These are phyloP conservation scores for Petrocephalus microphthalmus DNA, from an alignment of 2,113 vertebrate genomes.

Conservation along the genomic window DNA sequence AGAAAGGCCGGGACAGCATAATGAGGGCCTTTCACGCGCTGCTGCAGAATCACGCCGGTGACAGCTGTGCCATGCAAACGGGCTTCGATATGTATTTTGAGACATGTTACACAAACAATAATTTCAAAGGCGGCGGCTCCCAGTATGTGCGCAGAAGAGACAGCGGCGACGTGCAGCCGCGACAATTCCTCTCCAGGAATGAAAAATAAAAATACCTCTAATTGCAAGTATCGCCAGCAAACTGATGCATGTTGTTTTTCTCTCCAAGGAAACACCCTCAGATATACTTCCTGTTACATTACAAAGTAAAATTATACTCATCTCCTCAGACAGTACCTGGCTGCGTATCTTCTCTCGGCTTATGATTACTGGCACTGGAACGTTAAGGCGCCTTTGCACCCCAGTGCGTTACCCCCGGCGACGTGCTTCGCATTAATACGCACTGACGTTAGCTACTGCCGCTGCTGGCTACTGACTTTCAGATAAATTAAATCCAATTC, in stretches of 20 bases:
- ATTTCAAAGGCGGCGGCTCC: neutral
- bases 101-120: neutral
- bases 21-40: neutral
- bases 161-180: neutral
- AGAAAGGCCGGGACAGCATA: neutral
- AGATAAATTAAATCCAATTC: neutral
- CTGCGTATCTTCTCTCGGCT: neutral
- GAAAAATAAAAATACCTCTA: neutral
- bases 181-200: neutral
- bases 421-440: neutral
- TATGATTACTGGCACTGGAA: neutral
- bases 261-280: neutral
- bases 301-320: conserved; percentile 12
- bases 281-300: neutral
- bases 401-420: neutral
- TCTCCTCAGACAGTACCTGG: neutral
- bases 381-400: neutral
- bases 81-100: neutral
- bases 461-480: neutral
- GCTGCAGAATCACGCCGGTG: neutral
- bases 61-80: neutral
- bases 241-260: neutral
- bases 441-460: neutral
- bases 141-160: neutral
- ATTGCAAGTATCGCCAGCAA: neutral